These are phyloP conservation scores for Ditula angustiorana DNA, from an alignment of 2,888 invertebrate genomes.

Conservation along the genomic window DNA sequence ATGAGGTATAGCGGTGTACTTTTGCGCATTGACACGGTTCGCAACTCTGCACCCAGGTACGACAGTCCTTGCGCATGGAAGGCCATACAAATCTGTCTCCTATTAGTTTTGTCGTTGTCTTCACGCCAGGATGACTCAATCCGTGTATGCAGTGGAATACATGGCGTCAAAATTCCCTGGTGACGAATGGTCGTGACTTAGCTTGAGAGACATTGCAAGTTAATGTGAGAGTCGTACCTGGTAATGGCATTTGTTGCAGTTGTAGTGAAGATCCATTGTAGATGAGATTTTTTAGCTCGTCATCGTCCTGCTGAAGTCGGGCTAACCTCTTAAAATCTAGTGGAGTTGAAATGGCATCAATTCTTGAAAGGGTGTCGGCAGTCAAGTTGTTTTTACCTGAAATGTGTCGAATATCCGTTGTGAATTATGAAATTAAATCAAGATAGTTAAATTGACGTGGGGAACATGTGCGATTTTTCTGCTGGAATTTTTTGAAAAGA, in stretches of 20 bases:
- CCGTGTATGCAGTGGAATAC: constrained; percentile 22
- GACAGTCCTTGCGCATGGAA: constrained; percentile 42
- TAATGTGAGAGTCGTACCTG: not conserved
- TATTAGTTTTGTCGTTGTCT: constrained; percentile 42
- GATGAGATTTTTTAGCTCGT: constrained; percentile 2
- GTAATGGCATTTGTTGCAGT: not conserved
- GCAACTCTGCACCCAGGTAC: constrained; percentile 42
- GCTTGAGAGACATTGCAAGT: constrained; percentile 4
- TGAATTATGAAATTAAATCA: constrained; percentile 52
- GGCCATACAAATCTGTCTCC: constrained; percentile 56
- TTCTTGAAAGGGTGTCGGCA: constrained; percentile 51
- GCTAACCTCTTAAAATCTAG: constrained; percentile 26
- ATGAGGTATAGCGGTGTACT: constrained; percentile 18
- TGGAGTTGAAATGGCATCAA: constrained; percentile 25
- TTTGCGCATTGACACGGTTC: constrained; percentile 44
- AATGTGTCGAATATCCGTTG: constrained; percentile 53
- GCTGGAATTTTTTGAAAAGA: constrained; percentile 58
- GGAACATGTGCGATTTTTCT: constrained; percentile 49
- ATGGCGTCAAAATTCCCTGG: not conserved
- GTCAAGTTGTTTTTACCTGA: constrained; percentile 48
- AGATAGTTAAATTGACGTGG: constrained; percentile 55
- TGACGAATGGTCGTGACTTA: not conserved
- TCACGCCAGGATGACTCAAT: constrained; percentile 16
- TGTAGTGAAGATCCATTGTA: not conserved
- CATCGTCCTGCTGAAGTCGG: constrained; percentile 28